Conservation (phyloP, 2,113 vertebrate genomes). For the Struthio camelus region DNA sequence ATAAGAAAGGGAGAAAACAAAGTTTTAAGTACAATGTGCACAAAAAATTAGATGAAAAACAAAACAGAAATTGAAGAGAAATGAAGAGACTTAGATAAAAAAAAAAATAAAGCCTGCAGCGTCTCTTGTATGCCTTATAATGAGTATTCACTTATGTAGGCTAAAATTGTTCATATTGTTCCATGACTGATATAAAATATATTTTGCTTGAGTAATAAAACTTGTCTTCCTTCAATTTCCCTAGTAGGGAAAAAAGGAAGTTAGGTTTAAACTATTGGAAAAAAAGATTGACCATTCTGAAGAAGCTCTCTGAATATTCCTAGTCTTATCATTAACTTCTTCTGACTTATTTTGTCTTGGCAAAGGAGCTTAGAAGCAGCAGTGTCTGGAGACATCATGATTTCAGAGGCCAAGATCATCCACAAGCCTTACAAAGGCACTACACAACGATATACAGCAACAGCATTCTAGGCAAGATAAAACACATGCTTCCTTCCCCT, state of each 20-base stretch:
- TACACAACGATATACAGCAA: not conserved
- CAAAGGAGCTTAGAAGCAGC: not conserved
- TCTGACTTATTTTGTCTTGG: constrained; percentile 16
- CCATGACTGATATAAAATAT: not conserved
- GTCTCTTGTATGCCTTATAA: not conserved
- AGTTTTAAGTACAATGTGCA: not conserved
- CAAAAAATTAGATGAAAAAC: not conserved
- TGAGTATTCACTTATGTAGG: not conserved
- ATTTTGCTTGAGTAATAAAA: not conserved
- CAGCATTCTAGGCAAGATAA: not conserved
- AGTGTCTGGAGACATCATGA: not conserved
- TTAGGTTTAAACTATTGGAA: not conserved
- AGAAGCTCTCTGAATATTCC: not conserved
- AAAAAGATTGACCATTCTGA: not conserved
- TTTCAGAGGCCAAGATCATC: constrained; percentile 1
- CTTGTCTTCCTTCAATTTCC: not conserved
- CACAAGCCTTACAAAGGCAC: constrained; percentile 18
- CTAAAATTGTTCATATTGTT: not conserved
- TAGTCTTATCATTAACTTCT: not conserved
- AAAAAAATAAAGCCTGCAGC: not conserved
- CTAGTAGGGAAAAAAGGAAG: not conserved
- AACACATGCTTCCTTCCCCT: not conserved
- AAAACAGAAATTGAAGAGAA: not conserved
- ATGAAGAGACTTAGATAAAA: not conserved
- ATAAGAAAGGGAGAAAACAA: not conserved